Base-by-base conservation (phyloP, 2,113 vertebrate species). In the Gambusia holbrooki region DNA sequence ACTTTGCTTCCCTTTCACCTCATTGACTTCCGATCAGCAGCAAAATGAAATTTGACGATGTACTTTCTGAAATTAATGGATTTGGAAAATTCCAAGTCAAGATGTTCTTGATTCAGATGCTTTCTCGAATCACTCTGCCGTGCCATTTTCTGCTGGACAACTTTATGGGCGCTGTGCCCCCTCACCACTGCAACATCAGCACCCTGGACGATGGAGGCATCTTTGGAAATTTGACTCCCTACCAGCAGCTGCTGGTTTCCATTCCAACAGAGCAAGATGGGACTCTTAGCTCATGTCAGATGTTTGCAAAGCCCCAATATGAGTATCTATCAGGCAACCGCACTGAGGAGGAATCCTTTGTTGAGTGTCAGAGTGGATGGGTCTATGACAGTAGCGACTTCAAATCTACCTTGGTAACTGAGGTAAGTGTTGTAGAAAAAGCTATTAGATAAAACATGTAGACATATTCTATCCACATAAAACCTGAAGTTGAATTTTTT, bases 91-190 rank as follows among this genome's bases (percentile, higher is more conserved):
- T 93, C 62, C 92, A 93, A 80, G 74, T 90, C 3, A 64, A 0
- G 4, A 65, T 92, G 14, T 15, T 91, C 25, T 32, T 93, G 42
- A 83, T 92, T 62, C 92, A 92, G 86, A 0, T 77, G 0, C 19
- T 97, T 19, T 93, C 96, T 42, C 93, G 96, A 11, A 27, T 97
- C 1, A 92, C 94, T 42, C 69, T 98, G 3, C 96, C 97, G 4
- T 88, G 95, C 82, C 95, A 98, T 82, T 98, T 98, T 75, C 80
- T 99, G 66, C 89, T 98, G 74, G 96, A 97, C 73, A 95, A 95
- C 82, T 98, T 98, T 79, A 95, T 98, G 35, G 95, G 94, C 1
- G 96, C 94, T 0, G 94, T 94, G 45, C 97, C 97, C 0, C 71
- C 93, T 70, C 97, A 98, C 71, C 95, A 90, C 83, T 98, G 97